Conservation (phyloP, 2,113 vertebrate species). For the Apistogramma diplotaenia region DNA sequence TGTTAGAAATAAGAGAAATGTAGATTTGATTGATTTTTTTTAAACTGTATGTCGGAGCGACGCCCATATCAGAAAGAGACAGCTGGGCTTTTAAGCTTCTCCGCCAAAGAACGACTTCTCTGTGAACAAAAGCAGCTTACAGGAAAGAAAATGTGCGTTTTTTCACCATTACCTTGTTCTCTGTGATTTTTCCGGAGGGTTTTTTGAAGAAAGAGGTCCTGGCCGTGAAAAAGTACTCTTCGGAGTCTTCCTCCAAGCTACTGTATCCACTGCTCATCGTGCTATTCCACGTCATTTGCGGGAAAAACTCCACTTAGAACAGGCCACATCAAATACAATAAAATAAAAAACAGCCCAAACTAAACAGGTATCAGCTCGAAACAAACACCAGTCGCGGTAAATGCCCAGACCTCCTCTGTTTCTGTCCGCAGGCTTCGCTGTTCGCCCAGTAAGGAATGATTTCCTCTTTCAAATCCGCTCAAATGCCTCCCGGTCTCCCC, state of each 20-base stretch:
- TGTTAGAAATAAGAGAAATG: neutral
- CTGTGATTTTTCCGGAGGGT: slow-evolving; percentile 80
- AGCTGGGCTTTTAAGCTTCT: neutral
- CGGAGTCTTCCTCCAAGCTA: slow-evolving; percentile 94
- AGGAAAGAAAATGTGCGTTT: neutral
- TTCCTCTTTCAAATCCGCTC: slow-evolving; percentile 47
- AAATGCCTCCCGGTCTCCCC: neutral
- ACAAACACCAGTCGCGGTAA: neutral
- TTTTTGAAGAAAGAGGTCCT: slow-evolving; percentile 94
- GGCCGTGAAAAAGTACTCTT: slow-evolving; percentile 97
- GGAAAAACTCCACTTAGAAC: slow-evolving; percentile 47
- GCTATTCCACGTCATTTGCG: slow-evolving; percentile 87
- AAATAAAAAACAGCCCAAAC: neutral
- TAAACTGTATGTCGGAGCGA: neutral
- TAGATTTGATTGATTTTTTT: neutral
- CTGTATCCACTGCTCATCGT: slow-evolving; percentile 98
- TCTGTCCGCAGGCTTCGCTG: neutral
- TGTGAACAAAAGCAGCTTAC: neutral
- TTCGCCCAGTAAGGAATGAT: neutral
- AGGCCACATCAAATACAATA: slow-evolving; percentile 66
- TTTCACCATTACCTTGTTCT: slow-evolving; percentile 68
- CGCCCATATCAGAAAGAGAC: neutral
- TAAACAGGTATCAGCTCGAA: neutral
- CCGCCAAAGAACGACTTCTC: neutral
- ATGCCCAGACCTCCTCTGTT: neutral